phyloP scores from a whole-genome alignment of 2,113 vertebrate genomes.

The Naja naja region DNA sequence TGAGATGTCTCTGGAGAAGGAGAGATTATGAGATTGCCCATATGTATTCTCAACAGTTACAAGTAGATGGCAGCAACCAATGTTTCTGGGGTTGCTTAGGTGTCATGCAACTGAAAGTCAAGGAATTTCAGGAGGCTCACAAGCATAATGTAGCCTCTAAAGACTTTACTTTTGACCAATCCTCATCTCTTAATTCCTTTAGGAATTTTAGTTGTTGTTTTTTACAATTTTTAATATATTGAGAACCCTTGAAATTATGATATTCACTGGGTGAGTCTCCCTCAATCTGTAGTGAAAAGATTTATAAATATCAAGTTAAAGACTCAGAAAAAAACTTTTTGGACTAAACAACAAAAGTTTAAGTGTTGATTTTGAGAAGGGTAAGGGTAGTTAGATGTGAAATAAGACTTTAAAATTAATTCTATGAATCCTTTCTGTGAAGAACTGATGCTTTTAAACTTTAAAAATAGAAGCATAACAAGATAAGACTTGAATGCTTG shows the following conservation, averaged over 20 bases:
- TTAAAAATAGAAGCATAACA: not conserved
- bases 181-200: not conserved
- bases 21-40: not conserved
- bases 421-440: not conserved
- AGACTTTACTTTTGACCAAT: not conserved
- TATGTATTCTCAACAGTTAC: not conserved
- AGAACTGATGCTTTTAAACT: not conserved
- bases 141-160: not conserved
- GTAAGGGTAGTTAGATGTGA: not conserved
- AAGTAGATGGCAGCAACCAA: not conserved
- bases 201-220: not conserved
- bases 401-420: not conserved
- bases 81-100: not conserved
- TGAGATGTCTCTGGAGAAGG: not conserved
- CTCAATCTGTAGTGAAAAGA: not conserved
- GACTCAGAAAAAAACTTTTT: not conserved
- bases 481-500: not conserved
- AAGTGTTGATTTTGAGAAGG: not conserved
- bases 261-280: not conserved
- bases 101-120: not conserved
- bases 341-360: not conserved
- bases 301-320: not conserved
- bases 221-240: not conserved
- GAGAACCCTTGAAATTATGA: not conserved
- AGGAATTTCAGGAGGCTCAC: not conserved